phyloP scores from a whole-genome alignment of 2,797 vertebrate species.

The Pelobates cultripes region DNA sequence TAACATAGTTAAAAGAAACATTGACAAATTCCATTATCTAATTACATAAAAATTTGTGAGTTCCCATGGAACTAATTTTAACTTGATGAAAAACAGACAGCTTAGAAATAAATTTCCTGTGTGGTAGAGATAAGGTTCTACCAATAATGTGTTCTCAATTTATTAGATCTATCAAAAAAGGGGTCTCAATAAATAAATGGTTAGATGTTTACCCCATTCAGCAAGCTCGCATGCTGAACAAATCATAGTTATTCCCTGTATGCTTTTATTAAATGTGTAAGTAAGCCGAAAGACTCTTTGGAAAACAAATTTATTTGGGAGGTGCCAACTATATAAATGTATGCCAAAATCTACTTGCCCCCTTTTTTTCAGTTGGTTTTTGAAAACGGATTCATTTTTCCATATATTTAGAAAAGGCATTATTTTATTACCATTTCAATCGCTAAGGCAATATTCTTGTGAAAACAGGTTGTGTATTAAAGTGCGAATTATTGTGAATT shows the following conservation, averaged over 20 bases:
- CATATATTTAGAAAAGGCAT: too few relatives aligned
- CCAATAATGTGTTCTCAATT: slow-evolving; percentile 68
- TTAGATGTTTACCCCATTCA: slow-evolving; percentile 54
- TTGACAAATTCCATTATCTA: slow-evolving; percentile 71
- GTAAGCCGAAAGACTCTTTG: neutral
- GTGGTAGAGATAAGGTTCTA: slow-evolving; percentile 64
- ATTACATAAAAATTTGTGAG: slow-evolving; percentile 70
- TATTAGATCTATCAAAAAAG: slow-evolving; percentile 65
- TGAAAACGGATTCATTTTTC: too few relatives aligned
- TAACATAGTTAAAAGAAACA: slow-evolving; percentile 64
- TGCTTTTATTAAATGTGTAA: slow-evolving; percentile 32
- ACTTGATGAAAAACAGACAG: slow-evolving; percentile 71
- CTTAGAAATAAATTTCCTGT: slow-evolving; percentile 66
- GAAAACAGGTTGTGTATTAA: too few relatives aligned
- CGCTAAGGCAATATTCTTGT: too few relatives aligned
- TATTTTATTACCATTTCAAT: too few relatives aligned
- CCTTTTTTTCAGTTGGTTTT: neutral
- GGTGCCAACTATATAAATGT: neutral
- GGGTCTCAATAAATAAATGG: slow-evolving; percentile 68
- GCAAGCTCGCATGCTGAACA: slow-evolving; percentile 38
- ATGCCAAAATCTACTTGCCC: neutral
- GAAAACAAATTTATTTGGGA: slow-evolving; percentile 19
- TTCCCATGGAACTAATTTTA: slow-evolving; percentile 75
- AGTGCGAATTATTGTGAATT: too few relatives aligned
- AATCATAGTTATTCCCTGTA: slow-evolving; percentile 43